A percentile compares a stretch with the other conserved stretches of the same genome.
These are phyloP conservation scores for Ruditapes philippinarum DNA, from an alignment of 1,140 invertebrate genomes.

Conservation along the genomic window DNA sequence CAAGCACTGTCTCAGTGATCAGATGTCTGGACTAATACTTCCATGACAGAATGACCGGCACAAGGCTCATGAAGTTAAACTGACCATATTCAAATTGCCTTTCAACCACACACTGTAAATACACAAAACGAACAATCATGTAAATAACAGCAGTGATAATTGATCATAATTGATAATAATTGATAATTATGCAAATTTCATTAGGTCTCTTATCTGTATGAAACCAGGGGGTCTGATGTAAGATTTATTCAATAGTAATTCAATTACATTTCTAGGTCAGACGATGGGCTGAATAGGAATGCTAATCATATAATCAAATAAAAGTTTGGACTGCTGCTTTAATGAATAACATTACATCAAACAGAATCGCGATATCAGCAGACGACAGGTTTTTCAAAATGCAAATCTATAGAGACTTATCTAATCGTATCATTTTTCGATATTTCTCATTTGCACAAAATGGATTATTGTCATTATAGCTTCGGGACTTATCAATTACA, in stretches of 20 bases:
- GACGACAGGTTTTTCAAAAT: not conserved
- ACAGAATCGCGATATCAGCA: not conserved
- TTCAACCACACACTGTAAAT: not conserved
- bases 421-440: not conserved
- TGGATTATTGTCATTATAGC: not conserved
- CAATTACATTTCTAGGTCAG: slow-evolving; percentile 7
- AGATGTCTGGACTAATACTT: not conserved
- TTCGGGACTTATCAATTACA: not conserved
- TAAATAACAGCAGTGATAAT: slow-evolving; percentile 26
- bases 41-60: not conserved
- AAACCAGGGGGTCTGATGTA: not conserved
- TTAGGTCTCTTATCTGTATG: not conserved
- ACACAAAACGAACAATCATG: slow-evolving; percentile 19
- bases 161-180: too few species aligned
- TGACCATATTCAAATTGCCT: not conserved
- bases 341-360: slow-evolving; percentile 17
- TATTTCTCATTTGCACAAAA: not conserved
- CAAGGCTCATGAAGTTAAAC: not conserved
- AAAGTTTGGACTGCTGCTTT: not conserved
- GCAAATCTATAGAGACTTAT: not conserved
- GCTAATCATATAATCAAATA: slow-evolving; percentile 4
- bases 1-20: not conserved
- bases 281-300: slow-evolving; percentile 15
- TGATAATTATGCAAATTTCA: slow-evolving; percentile 30
- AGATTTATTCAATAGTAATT: not conserved